Evolutionary conservation across 1,140 invertebrate species (phyloP).

Genomic region (Halesus radiatus): DNA sequence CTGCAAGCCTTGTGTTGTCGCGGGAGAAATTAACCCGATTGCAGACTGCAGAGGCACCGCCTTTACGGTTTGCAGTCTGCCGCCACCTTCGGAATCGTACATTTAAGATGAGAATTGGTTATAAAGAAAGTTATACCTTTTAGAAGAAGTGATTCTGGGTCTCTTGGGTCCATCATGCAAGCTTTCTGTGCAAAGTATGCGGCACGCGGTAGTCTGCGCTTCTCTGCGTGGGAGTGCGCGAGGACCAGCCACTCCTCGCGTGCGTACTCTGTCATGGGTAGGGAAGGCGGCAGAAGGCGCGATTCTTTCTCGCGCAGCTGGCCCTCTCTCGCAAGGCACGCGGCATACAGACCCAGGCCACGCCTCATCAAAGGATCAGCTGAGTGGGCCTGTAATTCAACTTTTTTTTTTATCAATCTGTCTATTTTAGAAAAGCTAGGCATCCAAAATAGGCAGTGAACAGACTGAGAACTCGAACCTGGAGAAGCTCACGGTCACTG

Average conservation of each 20-base stretch:
- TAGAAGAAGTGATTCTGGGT: slow-evolving; percentile 80
- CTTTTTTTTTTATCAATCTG: not conserved
- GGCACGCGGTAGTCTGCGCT: slow-evolving; percentile 54
- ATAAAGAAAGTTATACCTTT: slow-evolving; percentile 66
- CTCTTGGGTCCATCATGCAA: slow-evolving; percentile 61
- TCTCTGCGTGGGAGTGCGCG: slow-evolving; percentile 50
- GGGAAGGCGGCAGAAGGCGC: slow-evolving; percentile 31
- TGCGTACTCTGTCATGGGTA: slow-evolving; percentile 45
- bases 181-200: slow-evolving; percentile 66
- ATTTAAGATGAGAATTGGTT: too few species aligned
- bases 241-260: slow-evolving; percentile 51
- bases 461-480: too few species aligned
- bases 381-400: slow-evolving; percentile 45
- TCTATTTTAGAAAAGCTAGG: too few species aligned
- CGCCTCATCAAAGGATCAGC: slow-evolving; percentile 46
- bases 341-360: slow-evolving; percentile 51
- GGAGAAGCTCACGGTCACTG: too few species aligned
- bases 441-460: too few species aligned
- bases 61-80: too few species aligned
- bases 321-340: slow-evolving; percentile 50
- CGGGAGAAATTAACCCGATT: too few species aligned
- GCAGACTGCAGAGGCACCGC: too few species aligned
- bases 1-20: too few species aligned
- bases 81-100: too few species aligned
- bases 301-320: slow-evolving; percentile 42